These are phyloP conservation scores for Dryobotodes eremita DNA, from an alignment of 2,888 invertebrate species.

Conservation along the genomic window DNA sequence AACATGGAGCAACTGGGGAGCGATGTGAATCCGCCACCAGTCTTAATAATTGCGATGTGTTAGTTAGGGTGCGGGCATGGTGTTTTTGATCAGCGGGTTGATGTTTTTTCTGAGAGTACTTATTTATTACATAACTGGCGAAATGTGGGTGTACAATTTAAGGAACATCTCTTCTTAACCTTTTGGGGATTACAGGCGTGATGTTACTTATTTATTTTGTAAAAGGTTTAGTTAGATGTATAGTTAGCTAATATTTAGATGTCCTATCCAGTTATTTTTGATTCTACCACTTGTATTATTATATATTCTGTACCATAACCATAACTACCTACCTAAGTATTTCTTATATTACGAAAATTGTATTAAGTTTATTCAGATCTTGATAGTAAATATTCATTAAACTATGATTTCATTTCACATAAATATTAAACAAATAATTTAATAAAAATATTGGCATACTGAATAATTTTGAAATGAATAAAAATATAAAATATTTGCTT, in stretches of 20 bases:
- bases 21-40: slow-evolving; percentile 65
- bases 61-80: slow-evolving; percentile 33
- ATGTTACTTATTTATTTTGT: not conserved
- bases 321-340: not conserved
- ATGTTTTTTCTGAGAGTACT: not conserved
- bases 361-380: not conserved
- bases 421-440: not conserved
- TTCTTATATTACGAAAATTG: not conserved
- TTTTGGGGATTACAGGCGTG: not conserved
- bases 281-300: not conserved
- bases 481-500: not conserved
- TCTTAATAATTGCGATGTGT: slow-evolving; percentile 71
- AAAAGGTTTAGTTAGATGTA: not conserved
- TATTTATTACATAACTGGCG: not conserved
- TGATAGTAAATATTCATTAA: not conserved
- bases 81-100: slow-evolving; percentile 31
- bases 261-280: not conserved
- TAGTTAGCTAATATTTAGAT: not conserved
- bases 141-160: not conserved
- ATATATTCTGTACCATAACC: too few species aligned
- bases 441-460: not conserved
- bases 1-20: slow-evolving; percentile 66
- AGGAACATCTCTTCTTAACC: not conserved
- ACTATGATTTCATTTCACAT: not conserved
- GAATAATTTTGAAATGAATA: not conserved